Evolutionary conservation across 2,888 invertebrate genomes (phyloP).

Genomic region (Itoplectis maculator): DNA sequence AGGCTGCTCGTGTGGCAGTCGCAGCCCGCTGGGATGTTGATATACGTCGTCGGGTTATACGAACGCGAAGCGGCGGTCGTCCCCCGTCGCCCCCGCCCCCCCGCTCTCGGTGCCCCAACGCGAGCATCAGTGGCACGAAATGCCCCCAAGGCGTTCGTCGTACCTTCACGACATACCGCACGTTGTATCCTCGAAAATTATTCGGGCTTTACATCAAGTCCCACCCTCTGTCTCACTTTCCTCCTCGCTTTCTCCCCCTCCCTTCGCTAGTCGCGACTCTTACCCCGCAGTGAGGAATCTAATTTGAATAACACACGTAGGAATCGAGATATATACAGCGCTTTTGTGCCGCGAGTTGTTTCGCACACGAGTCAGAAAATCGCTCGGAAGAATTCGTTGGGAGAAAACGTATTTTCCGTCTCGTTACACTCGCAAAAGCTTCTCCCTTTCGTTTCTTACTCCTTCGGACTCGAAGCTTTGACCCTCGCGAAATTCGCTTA

Average conservation of each 20-base stretch:
- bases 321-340: slow-evolving; percentile 53
- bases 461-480: background rate
- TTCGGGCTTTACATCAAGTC: slow-evolving; percentile 81
- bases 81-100: slow-evolving; percentile 50
- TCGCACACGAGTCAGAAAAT: slow-evolving; percentile 12
- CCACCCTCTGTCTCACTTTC: slow-evolving; percentile 57
- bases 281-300: slow-evolving; percentile 75
- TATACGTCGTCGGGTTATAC: slow-evolving; percentile 70
- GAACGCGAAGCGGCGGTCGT: slow-evolving; percentile 64
- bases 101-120: slow-evolving; percentile 57
- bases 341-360: slow-evolving; percentile 56
- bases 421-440: slow-evolving; percentile 64
- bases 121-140: slow-evolving; percentile 68
- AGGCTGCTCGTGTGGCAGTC: slow-evolving; percentile 47
- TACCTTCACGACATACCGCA: slow-evolving; percentile 69
- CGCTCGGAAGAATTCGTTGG: slow-evolving; percentile 55
- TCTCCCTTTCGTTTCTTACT: slow-evolving; percentile 46
- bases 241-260: slow-evolving; percentile 24
- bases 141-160: slow-evolving; percentile 68
- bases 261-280: slow-evolving; percentile 55
- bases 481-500: slow-evolving; percentile 19
- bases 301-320: slow-evolving; percentile 79
- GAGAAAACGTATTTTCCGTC: slow-evolving; percentile 62
- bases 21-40: slow-evolving; percentile 70
- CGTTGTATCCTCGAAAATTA: slow-evolving; percentile 73